phyloP scores from a whole-genome alignment of 2,797 vertebrate species.

The Graptemys geographica region DNA sequence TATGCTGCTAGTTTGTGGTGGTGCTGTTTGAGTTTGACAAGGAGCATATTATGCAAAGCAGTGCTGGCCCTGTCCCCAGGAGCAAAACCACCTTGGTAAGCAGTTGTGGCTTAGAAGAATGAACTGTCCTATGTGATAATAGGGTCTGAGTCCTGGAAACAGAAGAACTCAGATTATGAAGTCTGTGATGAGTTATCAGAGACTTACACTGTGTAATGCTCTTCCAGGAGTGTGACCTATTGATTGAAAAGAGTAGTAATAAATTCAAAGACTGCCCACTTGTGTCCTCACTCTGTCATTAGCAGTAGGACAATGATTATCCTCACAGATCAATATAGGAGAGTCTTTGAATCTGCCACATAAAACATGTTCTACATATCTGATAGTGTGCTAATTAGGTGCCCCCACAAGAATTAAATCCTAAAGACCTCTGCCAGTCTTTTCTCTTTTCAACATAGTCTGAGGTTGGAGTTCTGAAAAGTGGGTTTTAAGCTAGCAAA shows the following conservation, averaged over 20 bases:
- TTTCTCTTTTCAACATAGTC: not conserved
- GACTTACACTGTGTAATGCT: constrained; percentile 52
- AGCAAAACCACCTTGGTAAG: not conserved
- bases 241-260: constrained; percentile 72
- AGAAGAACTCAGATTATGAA: not conserved
- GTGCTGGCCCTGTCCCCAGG: not conserved
- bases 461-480: not conserved
- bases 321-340: constrained; percentile 71
- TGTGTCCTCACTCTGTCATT: constrained; percentile 53
- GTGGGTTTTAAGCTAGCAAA: not conserved
- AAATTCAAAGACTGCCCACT: constrained; percentile 59
- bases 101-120: not conserved
- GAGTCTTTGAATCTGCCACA: constrained; percentile 69
- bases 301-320: constrained; percentile 66
- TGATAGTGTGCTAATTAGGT: constrained; percentile 65
- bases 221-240: constrained; percentile 68
- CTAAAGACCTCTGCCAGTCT: constrained; percentile 23
- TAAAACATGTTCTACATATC: constrained; percentile 59
- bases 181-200: not conserved
- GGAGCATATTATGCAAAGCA: not conserved
- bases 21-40: constrained; percentile 43
- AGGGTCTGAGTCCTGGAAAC: not conserved
- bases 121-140: not conserved
- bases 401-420: too few species aligned
- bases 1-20: not conserved